Conservation (phyloP, 2,113 vertebrate species). For the Benitochromis conjunctus region DNA sequence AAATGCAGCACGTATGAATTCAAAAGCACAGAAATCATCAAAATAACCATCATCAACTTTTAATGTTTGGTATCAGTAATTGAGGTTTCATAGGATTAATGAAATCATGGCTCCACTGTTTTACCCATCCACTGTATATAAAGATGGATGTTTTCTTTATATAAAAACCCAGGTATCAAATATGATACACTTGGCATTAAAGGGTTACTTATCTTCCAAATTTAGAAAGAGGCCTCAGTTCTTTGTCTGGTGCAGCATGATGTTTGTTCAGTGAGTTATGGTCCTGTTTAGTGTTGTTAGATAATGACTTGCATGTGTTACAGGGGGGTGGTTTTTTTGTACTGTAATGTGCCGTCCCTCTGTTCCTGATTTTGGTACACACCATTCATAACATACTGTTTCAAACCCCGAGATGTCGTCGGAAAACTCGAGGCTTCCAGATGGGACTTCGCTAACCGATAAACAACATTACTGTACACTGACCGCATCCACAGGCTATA, state of each 20-base stretch:
- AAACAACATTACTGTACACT: not conserved
- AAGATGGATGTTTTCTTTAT: not conserved
- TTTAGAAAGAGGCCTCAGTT: not conserved
- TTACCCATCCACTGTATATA: not conserved
- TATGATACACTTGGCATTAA: not conserved
- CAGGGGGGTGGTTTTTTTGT: accelerated
- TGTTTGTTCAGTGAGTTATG: not conserved
- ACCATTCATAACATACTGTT: not conserved
- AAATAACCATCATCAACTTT: not conserved
- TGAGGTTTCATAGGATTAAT: not conserved
- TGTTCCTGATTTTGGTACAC: not conserved
- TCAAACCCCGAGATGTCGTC: not conserved
- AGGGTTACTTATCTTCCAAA: not conserved
- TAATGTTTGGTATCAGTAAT: not conserved
- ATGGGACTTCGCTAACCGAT: not conserved
- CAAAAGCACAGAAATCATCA: not conserved
- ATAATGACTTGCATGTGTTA: not conserved
- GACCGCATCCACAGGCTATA: not conserved
- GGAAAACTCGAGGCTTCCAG: not conserved
- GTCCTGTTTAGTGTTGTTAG: not conserved
- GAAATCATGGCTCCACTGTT: not conserved
- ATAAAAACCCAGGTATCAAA: no score
- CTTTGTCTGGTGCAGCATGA: not conserved
- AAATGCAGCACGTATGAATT: not conserved
- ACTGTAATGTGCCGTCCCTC: not conserved